phyloP scores from a whole-genome alignment of 2,797 vertebrate species.

The Channallabes apus region DNA sequence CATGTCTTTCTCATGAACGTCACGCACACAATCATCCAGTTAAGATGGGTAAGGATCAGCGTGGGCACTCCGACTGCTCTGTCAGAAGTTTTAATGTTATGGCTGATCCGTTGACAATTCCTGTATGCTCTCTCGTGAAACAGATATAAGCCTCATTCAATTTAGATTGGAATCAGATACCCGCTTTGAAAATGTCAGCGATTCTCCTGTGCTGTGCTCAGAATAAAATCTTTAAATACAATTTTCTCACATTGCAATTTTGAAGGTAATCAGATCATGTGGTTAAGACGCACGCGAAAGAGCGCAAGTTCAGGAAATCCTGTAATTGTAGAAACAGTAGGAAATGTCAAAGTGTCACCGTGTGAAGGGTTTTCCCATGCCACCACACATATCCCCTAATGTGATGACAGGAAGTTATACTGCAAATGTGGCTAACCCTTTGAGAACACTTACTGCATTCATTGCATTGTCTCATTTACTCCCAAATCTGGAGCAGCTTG shows the following conservation, averaged over 20 bases:
- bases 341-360: background rate
- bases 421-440: slow-evolving; percentile 3
- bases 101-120: background rate
- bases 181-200: background rate
- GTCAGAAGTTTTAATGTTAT: too few relatives aligned
- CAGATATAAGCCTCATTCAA: background rate
- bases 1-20: too few relatives aligned
- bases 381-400: background rate
- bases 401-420: slow-evolving; percentile 13
- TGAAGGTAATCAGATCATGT: background rate
- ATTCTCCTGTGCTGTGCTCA: background rate
- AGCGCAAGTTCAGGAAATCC: background rate
- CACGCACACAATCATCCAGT: too few relatives aligned
- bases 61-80: too few relatives aligned
- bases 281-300: background rate
- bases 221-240: slow-evolving; percentile 1
- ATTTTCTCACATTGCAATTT: background rate
- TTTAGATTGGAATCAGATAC: background rate
- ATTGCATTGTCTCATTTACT: background rate
- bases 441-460: background rate
- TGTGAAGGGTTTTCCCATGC: background rate
- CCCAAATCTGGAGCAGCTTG: background rate
- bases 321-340: background rate
- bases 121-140: background rate
- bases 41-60: too few relatives aligned